Percentiles rank a stretch among this genome's conserved stretches.
phyloP scores from a whole-genome alignment of 2,888 invertebrate species.

The Acanthosepion pharaonis region DNA sequence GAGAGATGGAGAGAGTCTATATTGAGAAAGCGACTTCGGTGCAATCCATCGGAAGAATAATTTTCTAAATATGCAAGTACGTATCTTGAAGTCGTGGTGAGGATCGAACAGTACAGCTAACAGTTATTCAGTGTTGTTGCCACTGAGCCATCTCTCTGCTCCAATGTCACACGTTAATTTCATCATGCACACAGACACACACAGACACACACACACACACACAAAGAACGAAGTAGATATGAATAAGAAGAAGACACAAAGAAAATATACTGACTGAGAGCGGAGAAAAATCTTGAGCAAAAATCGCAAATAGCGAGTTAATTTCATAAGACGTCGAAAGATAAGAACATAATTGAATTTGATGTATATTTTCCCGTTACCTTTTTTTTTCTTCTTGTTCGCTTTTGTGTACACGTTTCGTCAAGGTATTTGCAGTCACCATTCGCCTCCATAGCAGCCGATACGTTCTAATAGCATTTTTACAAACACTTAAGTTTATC shows the following conservation, averaged over 20 bases:
- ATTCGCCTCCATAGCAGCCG: not conserved
- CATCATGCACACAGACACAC: too few species aligned
- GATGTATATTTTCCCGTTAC: not conserved
- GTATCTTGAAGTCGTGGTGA: not conserved
- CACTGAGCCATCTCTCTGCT: not conserved
- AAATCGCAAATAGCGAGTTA: not conserved
- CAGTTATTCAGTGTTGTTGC: not conserved
- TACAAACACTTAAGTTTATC: slow-evolving; percentile 8
- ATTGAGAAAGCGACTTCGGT: too few species aligned
- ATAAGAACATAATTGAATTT: not conserved
- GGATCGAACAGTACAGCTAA: not conserved
- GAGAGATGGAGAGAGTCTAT: too few species aligned
- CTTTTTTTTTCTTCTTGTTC: not conserved
- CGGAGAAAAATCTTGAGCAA: not conserved
- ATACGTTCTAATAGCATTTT: not conserved
- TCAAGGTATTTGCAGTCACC: not conserved
- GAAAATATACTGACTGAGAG: not conserved
- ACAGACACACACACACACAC: too few species aligned
- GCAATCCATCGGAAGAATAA: too few species aligned
- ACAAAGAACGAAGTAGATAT: not conserved
- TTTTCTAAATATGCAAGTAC: too few species aligned
- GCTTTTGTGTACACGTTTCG: not conserved
- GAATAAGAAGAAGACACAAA: not conserved
- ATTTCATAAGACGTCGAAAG: not conserved
- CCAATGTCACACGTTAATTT: not conserved